Base-by-base conservation (phyloP, 2,888 invertebrate genomes). In the Microctonus hyperodae region DNA sequence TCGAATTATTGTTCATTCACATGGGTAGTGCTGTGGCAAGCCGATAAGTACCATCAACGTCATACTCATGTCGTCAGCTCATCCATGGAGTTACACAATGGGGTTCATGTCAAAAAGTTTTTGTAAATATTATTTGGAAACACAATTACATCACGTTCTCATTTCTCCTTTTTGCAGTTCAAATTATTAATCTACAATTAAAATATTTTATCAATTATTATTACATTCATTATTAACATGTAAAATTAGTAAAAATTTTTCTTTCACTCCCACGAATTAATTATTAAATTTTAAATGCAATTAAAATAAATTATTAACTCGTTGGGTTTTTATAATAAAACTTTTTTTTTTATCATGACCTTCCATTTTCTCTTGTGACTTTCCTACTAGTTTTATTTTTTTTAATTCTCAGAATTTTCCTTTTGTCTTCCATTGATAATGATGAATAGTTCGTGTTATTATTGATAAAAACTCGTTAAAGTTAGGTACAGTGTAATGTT, bases 401-500 rank as follows among this genome's bases (percentile, higher is more conserved):
- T n/a, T n/a, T n/a, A n/a, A n/a, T n/a, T n/a, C n/a, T n/a, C n/a
- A n/a, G n/a, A n/a, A n/a, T n/a, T n/a, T n/a, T n/a, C n/a, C 57
- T 11, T 16, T 40, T 40, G 40, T 40, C 40, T 40, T n/a, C n/a
- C n/a, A 13, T 40, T 40, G 5, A 13, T n/a, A 40, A 40, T 40
- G n/a, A 40, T n/a, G n/a, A 13, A 40, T 40, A 40, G 13, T 2
- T 56, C n/a, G n/a, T n/a, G n/a, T 20, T 62, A 64, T 70, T 63
- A 68, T 68, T 62, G 65, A 65, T 64, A 57, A 68, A 68, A 70
- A 68, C 65, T 68, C 62, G 64, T 68, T 68, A 65, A 64, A 44
- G n/a, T 35, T 5, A 57, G 37, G 20, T 25, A 33, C 23, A 53
- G 23, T 35, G 6, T 3, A 35, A 16, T 44, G 20, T 44, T 44